Evolutionary conservation across 2,797 vertebrate species (phyloP).

Genomic region (Sciaenops ocellatus): DNA sequence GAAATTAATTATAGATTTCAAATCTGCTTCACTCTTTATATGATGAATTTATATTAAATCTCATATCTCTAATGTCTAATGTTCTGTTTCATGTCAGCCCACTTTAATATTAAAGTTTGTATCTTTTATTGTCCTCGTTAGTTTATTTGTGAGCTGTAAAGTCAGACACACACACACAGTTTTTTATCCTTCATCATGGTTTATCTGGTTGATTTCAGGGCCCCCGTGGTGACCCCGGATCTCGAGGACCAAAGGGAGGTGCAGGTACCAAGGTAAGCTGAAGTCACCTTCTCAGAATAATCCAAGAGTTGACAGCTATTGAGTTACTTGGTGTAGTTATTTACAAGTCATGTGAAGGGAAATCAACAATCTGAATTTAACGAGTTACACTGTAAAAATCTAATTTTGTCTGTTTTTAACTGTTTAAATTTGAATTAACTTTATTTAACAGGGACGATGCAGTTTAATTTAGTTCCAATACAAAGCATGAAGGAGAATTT

Average conservation of each 20-base stretch:
- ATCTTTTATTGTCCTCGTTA: background rate
- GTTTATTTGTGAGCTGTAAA: background rate
- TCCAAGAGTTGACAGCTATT: too few relatives aligned
- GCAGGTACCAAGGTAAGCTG: slow-evolving; percentile 81
- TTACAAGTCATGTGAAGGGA: background rate
- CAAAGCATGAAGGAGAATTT: too few relatives aligned
- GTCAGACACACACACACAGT: background rate
- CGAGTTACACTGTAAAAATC: background rate
- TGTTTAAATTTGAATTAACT: too few relatives aligned
- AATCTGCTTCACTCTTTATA: background rate
- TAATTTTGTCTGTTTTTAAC: too few relatives aligned
- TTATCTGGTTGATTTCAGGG: slow-evolving; percentile 70
- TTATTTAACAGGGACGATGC: too few relatives aligned
- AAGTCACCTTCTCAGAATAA: too few relatives aligned
- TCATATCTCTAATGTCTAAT: too few relatives aligned
- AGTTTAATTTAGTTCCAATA: too few relatives aligned
- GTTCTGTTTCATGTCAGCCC: background rate
- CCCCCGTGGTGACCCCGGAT: slow-evolving; percentile 67
- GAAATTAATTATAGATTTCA: background rate
- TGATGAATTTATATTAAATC: too few relatives aligned
- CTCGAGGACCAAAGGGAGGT: slow-evolving; percentile 68
- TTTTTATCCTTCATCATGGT: background rate
- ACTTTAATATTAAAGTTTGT: background rate
- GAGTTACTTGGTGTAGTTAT: too few relatives aligned
- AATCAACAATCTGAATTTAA: background rate